Conservation (phyloP, 2,113 vertebrate species). For the Pachycephala philippinensis region DNA sequence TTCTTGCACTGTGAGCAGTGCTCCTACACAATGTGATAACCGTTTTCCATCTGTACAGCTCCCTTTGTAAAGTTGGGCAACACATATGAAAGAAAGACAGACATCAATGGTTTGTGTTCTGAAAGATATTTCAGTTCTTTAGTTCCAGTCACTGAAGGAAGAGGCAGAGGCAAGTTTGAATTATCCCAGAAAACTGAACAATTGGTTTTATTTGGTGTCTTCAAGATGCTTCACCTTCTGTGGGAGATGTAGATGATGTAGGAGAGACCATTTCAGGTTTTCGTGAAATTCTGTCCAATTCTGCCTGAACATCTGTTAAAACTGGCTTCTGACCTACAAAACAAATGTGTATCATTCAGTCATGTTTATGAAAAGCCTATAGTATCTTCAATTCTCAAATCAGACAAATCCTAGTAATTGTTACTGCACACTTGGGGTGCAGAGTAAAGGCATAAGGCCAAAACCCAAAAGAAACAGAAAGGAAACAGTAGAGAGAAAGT, state of each 20-base stretch:
- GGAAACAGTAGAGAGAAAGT: not conserved
- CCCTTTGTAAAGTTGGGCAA: constrained; percentile 70
- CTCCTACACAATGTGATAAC: constrained; percentile 56
- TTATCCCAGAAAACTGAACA: constrained; percentile 69
- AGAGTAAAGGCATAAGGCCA: not conserved
- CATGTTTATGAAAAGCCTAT: not conserved
- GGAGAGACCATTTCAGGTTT: constrained; percentile 87
- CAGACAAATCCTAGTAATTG: not conserved
- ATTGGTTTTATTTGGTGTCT: constrained; percentile 80
- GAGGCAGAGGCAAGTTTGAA: constrained; percentile 77
- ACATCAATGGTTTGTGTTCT: constrained; percentile 65
- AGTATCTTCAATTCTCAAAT: not conserved
- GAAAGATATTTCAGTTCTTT: constrained; percentile 67
- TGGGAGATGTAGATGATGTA: constrained; percentile 81
- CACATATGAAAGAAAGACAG: constrained; percentile 54
- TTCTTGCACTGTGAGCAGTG: constrained; percentile 54
- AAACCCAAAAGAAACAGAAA: not conserved
- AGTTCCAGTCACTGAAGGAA: constrained; percentile 77
- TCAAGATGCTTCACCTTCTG: constrained; percentile 93
- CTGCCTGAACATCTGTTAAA: constrained; percentile 94
- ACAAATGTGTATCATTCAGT: not conserved
- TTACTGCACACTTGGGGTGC: not conserved
- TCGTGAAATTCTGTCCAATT: constrained; percentile 95
- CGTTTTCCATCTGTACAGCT: constrained; percentile 50
- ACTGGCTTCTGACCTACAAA: constrained; percentile 90